These are phyloP conservation scores for Lycorma delicatula DNA, from an alignment of 1,140 invertebrate species.

Conservation along the genomic window DNA sequence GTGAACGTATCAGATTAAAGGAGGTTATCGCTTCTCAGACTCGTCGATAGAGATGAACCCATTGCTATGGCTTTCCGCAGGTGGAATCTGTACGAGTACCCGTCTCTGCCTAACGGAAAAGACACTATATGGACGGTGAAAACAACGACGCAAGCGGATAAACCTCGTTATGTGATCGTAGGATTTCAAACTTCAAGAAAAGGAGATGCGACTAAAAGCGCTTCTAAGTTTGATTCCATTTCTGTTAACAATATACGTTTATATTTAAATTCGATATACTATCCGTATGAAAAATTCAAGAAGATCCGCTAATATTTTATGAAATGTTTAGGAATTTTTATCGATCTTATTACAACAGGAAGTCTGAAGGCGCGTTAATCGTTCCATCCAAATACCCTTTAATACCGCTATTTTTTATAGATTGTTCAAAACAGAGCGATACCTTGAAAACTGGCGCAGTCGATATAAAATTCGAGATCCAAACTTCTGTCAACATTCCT, in stretches of 20 bases:
- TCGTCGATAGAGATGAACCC: background rate
- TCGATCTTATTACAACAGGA: background rate
- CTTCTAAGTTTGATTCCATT: background rate
- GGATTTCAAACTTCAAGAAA: background rate
- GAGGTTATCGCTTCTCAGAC: background rate
- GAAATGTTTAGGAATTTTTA: background rate
- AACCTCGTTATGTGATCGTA: background rate
- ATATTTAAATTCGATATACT: background rate
- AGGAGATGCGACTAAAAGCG: background rate
- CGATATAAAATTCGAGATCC: background rate
- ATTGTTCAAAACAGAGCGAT: background rate
- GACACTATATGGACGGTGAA: background rate
- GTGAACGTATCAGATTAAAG: background rate
- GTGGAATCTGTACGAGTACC: background rate
- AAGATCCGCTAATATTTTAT: background rate
- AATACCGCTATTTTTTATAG: background rate
- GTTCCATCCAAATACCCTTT: background rate
- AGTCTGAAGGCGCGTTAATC: background rate
- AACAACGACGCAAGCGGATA: background rate
- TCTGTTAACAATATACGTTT: background rate
- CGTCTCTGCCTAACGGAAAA: background rate
- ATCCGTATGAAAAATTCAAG: slow-evolving; percentile 4
- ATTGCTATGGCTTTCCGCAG: background rate
- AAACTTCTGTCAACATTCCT: background rate
- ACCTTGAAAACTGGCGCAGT: background rate